Evolutionary conservation across 2,113 vertebrate species (phyloP).

Genomic region (Sprattus sprattus): DNA sequence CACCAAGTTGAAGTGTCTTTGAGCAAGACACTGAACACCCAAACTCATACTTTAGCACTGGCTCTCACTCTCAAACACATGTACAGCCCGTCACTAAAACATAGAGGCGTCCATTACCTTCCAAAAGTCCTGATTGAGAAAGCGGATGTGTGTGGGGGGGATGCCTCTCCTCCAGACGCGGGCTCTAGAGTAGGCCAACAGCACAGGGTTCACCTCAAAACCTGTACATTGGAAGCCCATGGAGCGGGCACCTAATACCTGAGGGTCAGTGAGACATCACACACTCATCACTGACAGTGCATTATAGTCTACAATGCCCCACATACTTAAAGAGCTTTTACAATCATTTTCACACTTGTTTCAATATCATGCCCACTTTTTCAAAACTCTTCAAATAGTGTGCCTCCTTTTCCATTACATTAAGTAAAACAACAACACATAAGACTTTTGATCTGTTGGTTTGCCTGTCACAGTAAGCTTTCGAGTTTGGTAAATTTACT

Average conservation of each 20-base stretch:
- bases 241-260: constrained; percentile 45
- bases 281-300: too few relatives aligned
- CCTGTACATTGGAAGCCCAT: constrained; percentile 52
- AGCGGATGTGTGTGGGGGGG: constrained; percentile 34
- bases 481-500: too few relatives aligned
- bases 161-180: constrained; percentile 38
- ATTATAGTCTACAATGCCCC: too few relatives aligned
- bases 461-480: too few relatives aligned
- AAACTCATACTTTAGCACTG: background rate
- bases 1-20: too few relatives aligned
- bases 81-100: background rate
- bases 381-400: too few relatives aligned
- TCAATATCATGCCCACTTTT: too few relatives aligned
- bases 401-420: too few relatives aligned
- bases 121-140: constrained; percentile 50
- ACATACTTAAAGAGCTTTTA: too few relatives aligned
- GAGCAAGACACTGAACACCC: background rate
- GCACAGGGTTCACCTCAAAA: constrained; percentile 53
- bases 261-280: background rate
- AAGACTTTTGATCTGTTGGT: too few relatives aligned
- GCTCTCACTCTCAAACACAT: background rate
- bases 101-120: constrained; percentile 24
- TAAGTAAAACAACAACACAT: too few relatives aligned
- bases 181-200: constrained; percentile 41
- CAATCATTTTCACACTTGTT: too few relatives aligned